Evolutionary conservation across 1,140 invertebrate species (phyloP).

Genomic region (Hermetia illucens): DNA sequence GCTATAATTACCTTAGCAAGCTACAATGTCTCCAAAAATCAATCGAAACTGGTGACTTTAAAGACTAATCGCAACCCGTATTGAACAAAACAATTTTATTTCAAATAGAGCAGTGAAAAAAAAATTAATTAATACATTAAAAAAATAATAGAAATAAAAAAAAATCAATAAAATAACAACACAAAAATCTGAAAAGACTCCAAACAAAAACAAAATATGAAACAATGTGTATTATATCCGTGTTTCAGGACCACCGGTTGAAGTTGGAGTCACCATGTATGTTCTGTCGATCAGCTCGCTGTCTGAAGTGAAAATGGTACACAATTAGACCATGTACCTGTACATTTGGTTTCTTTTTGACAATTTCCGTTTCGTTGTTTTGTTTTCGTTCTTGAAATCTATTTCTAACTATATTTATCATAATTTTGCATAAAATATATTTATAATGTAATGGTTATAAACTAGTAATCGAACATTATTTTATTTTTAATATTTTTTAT

Average conservation of each 20-base stretch:
- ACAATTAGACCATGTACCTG: constrained; percentile 28
- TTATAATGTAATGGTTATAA: neutral
- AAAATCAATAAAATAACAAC: constrained; percentile 1
- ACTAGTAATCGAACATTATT: neutral
- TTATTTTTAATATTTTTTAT: neutral
- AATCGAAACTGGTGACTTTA: no score
- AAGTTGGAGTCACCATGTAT: constrained; percentile 96
- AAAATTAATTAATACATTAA: no score
- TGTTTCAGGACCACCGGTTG: constrained; percentile 83
- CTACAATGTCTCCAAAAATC: no score
- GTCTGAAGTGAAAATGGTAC: constrained; percentile 98
- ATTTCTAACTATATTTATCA: no score
- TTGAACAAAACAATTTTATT: no score
- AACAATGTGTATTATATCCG: constrained; percentile 9
- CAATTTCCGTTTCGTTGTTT: constrained; percentile 3
- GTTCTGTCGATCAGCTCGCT: constrained; percentile 97
- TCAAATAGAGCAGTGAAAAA: no score
- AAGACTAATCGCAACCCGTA: no score
- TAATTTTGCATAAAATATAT: constrained; percentile 1
- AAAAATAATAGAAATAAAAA: constrained; percentile 2
- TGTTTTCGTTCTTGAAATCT: constrained; percentile 1
- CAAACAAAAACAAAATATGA: neutral
- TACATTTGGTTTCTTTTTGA: constrained; percentile 1
- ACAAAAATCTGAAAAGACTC: neutral
- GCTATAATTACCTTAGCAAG: no score